A percentile compares a stretch with the other conserved stretches of the same genome.
Evolutionary conservation across 2,113 vertebrate genomes (phyloP).

Genomic region (Tretioscincus oriximinensis): DNA sequence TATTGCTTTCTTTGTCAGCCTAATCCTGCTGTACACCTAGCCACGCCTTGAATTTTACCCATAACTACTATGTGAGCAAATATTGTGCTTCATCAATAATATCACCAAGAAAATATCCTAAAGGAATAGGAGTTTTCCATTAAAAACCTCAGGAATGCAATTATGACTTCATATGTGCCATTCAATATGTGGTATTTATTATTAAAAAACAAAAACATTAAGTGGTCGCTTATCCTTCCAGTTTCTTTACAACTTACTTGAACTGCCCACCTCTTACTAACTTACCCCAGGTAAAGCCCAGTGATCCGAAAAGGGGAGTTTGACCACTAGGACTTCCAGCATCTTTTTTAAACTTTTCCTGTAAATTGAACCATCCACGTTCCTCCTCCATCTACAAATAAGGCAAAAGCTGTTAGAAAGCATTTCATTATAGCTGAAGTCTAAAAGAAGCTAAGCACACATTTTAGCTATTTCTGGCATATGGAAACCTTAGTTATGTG

Average conservation of each 20-base stretch:
- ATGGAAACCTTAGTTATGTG: not conserved
- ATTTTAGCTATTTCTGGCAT: not conserved
- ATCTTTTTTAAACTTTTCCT: slow-evolving; percentile 72
- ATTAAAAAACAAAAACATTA: not conserved
- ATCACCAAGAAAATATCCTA: not conserved
- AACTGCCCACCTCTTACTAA: not conserved
- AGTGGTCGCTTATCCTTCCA: not conserved
- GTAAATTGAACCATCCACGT: slow-evolving; percentile 70
- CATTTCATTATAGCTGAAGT: not conserved
- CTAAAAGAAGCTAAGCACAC: not conserved
- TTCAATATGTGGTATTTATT: too few species aligned
- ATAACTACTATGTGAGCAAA: too few species aligned
- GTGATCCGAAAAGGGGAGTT: slow-evolving; percentile 48
- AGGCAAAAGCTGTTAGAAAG: not conserved
- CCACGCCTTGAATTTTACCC: too few species aligned
- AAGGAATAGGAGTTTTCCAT: not conserved
- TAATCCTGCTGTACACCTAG: too few species aligned
- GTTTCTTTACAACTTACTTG: not conserved
- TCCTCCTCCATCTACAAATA: slow-evolving; percentile 72
- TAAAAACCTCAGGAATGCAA: not conserved
- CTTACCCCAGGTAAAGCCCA: slow-evolving; percentile 86
- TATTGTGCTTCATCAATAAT: not conserved
- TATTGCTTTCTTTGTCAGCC: too few species aligned
- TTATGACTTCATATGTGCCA: not conserved
- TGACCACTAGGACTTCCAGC: slow-evolving; percentile 84